phyloP scores from a whole-genome alignment of 2,113 vertebrate species.

The Gulo gulo region DNA sequence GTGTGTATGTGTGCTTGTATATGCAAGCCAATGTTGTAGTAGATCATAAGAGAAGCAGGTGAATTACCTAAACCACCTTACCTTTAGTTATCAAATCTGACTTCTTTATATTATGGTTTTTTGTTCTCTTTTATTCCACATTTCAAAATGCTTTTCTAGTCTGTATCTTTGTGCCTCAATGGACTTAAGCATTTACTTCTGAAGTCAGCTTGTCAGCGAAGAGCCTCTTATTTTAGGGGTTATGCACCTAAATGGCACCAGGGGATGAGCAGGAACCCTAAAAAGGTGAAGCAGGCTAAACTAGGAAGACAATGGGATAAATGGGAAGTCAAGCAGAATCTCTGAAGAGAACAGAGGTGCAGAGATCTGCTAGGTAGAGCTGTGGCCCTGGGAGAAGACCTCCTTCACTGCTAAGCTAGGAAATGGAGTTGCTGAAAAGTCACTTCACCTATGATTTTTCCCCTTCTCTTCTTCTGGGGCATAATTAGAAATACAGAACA shows the following conservation, averaged over 20 bases:
- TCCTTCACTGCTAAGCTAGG: neutral
- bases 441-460: neutral
- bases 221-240: neutral
- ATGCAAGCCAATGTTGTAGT: neutral
- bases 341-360: neutral
- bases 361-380: neutral
- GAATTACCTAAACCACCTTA: neutral
- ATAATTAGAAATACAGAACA: neutral
- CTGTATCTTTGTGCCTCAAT: neutral
- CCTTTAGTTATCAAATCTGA: neutral
- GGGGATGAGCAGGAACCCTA: neutral
- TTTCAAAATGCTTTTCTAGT: neutral
- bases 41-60: neutral
- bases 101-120: neutral
- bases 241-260: neutral
- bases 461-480: neutral
- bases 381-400: neutral
- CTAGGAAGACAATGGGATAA: neutral
- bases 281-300: neutral
- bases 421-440: neutral
- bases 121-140: neutral
- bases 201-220: neutral
- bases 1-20: neutral
- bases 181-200: neutral
- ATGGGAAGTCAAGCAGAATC: neutral